A percentile compares a stretch with the other conserved stretches of the same genome.
phyloP scores from a whole-genome alignment of 1,140 invertebrate species.

The Uloborus diversus region DNA sequence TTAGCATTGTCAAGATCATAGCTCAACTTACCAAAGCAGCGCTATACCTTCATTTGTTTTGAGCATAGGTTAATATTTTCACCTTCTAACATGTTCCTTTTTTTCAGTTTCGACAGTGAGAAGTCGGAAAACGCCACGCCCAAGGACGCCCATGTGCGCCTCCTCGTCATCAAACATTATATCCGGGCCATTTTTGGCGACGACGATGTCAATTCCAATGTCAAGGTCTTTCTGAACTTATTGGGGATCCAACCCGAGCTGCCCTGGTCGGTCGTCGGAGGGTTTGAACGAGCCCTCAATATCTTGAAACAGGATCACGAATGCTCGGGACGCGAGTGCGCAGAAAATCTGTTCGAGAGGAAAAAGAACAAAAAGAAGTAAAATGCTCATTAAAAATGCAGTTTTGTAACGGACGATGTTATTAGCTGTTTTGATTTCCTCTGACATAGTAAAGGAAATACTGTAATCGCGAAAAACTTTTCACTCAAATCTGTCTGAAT shows the following conservation, averaged over 20 bases:
- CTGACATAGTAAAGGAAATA: not conserved
- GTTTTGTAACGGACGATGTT: not conserved
- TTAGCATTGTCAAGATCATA: too few species aligned
- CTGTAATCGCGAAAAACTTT: not conserved
- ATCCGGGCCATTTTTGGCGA: not conserved
- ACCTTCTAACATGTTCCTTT: too few species aligned
- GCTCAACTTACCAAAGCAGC: too few species aligned
- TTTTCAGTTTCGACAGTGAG: not conserved
- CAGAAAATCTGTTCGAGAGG: not conserved
- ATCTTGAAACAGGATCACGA: not conserved
- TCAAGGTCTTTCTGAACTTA: not conserved
- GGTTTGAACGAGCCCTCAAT: not conserved
- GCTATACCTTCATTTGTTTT: too few species aligned
- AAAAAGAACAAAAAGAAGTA: not conserved
- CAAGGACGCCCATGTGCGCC: not conserved
- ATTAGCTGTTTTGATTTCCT: not conserved
- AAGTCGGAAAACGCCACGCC: not conserved
- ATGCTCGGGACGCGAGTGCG: not conserved
- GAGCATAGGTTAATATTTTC: too few species aligned
- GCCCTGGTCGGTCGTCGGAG: not conserved
- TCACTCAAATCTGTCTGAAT: too few species aligned
- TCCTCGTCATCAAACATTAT: not conserved
- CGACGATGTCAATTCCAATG: not conserved
- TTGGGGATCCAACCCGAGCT: not conserved
- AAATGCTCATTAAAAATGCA: not conserved